Evolutionary conservation across 2,113 vertebrate genomes (phyloP), one percentile per base, ranked within the genome.

Genomic region (Perccottus glenii): DNA sequence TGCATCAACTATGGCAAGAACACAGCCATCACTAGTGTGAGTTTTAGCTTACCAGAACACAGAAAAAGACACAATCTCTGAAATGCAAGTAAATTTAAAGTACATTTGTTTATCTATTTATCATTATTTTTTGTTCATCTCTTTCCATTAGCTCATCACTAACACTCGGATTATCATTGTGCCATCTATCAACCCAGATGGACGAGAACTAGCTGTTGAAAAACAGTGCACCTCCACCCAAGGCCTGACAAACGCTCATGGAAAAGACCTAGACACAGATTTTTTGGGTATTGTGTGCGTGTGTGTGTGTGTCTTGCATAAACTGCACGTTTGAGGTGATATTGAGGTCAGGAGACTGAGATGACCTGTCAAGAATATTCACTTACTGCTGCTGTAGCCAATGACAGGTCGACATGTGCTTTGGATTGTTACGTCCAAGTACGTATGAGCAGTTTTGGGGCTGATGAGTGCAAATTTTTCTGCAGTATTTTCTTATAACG

Each of bases 1-100:
- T 99, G 97, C 70, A 93, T 97, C 85, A 96, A 95, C 90, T 98
- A 99, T 78, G 96, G 94, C 82, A 99, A 97, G 87, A 98, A 96
- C 1, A 36, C 88, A 63, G 93, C 92, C 56, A 91, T 99, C 75
- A 98, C 95, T 66, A 95, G 93, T 91, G 97, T 99, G 83, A 79
- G 90, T 8, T 19, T 45, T 11, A 47, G n/a, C 14, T 11, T 33
- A 11, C 32, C 1, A n/a, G 14, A n/a, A 9, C 32, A 55, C 32
- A 38, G 19, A 27, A 27, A 27, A 27, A 14, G 14, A 53, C 38
- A 36, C 33, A 38, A 11, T 5, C 2, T 58, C 2, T 19, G 5
- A 42, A 58, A 40, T 46, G 8, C 10, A 46, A 46, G 15, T 11
- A 40, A 58, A 42, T 36, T 53, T 1, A 27, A 12, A 27, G 19